Percentiles rank a stretch among this genome's conserved stretches.
These are phyloP conservation scores for Cavia aperea DNA, from an alignment of 2,113 vertebrate genomes.

Conservation along the genomic window DNA sequence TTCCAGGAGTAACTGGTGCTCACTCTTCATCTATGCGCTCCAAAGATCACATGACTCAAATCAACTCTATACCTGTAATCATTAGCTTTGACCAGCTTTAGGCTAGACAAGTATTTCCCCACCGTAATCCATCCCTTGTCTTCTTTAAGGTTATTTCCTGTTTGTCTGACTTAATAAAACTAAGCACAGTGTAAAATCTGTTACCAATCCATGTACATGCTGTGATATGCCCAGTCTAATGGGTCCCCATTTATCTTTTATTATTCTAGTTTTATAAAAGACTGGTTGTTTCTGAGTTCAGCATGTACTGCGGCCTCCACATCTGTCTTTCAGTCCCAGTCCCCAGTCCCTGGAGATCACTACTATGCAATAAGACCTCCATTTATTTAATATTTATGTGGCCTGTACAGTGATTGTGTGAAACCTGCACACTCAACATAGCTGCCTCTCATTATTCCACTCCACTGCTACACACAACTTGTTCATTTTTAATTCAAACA, in stretches of 20 bases:
- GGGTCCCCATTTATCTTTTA: background rate
- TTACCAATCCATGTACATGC: rapidly evolving
- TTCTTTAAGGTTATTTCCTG: background rate
- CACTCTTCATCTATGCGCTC: background rate
- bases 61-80: background rate
- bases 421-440: background rate
- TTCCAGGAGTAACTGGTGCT: background rate
- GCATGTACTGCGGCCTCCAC: background rate
- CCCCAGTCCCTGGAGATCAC: background rate
- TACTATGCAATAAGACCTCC: too few species aligned
- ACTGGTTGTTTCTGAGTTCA: background rate
- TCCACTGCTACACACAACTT: background rate
- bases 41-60: background rate
- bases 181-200: background rate
- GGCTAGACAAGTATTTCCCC: background rate
- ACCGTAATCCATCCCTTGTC: rapidly evolving
- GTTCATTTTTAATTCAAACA: background rate
- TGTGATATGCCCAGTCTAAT: background rate
- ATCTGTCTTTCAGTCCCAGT: too few species aligned
- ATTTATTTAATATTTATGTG: background rate
- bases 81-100: background rate
- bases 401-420: background rate
- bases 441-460: background rate
- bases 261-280: background rate
- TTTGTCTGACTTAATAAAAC: background rate